Evolutionary conservation across 2,888 invertebrate genomes (phyloP), one percentile per base, ranked within the genome.

Genomic region (Empis livida): DNA sequence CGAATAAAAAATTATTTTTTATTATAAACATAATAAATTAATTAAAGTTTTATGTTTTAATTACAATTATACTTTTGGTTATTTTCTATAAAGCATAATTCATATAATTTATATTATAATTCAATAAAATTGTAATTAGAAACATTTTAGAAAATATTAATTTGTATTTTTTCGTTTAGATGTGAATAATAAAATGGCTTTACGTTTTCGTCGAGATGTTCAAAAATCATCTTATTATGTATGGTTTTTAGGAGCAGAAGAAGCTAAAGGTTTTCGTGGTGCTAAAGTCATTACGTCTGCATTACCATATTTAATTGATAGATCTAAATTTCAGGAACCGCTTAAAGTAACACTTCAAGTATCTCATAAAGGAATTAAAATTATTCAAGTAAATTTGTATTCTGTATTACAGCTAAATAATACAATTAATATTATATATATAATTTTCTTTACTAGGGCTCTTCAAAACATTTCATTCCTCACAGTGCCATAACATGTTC

Each of bases 171-270:
- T 20, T 20, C 20, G 3, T 20, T 20, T 6, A 20, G 20, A 20
- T 20, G 20, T 20, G 3, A 20, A 20, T 8, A 30, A 13, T 20
- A 77, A 73, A 62, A 86, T 86, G 86, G 86, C 86, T 66, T 72
- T 86, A 63, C 79, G 84, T 72, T 68, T 84, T 58, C 80, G 84
- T 67, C 87, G 87, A 70, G 89, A 90, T 67, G 84, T 89, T 60
- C 90, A 89, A 72, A 90, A 90, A 65, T 87, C 88, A 50, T 88
- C 88, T 35, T 90, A 89, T 72, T 90, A 90, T 72, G 89, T 90
- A 53, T 89, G 89, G 86, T 90, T 95, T 73, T 78, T 96, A 61
- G 96, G 96, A 17, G 94, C 95, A 59, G 88, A 93, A 72, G 95
- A 96, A 73, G 88, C 91, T 49, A 82, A 88, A 57, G 94, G 90